Evolutionary conservation across 1,140 invertebrate species (phyloP).

Genomic region (Doryteuthis pealeii): DNA sequence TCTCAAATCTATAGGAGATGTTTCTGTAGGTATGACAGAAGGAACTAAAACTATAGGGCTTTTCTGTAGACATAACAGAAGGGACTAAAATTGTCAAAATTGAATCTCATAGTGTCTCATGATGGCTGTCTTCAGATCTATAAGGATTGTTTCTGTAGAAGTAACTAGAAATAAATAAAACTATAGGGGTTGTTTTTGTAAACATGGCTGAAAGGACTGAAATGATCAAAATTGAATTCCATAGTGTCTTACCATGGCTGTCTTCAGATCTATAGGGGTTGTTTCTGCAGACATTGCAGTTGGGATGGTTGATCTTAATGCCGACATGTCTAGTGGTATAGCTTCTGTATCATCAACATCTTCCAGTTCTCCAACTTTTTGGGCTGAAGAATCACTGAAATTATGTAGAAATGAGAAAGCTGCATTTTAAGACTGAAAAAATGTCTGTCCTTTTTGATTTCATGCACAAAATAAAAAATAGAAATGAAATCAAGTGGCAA

Average conservation of each 20-base stretch:
- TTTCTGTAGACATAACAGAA: no score
- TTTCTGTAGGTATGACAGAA: no score
- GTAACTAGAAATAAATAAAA: no score
- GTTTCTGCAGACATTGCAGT: constrained; percentile 25
- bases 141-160: no score
- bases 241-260: constrained; percentile 52
- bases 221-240: no score
- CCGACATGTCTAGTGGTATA: constrained; percentile 32
- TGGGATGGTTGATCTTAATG: constrained; percentile 17
- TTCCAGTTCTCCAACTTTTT: constrained; percentile 47
- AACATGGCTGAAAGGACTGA: constrained; percentile 22
- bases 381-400: background rate
- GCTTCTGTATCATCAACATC: constrained; percentile 52
- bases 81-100: no score
- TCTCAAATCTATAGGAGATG: no score
- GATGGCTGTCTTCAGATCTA: constrained; percentile 50
- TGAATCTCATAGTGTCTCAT: no score
- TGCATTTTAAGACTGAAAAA: no score
- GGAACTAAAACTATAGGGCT: no score
- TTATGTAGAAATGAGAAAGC: background rate
- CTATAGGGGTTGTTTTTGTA: constrained; percentile 38
- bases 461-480: constrained; percentile 23
- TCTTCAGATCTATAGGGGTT: constrained; percentile 48
- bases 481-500: no score
- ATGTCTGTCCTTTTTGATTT: no score